Conservation (phyloP, 2,888 invertebrate species). For the Meliscaeva auricollis region DNA sequence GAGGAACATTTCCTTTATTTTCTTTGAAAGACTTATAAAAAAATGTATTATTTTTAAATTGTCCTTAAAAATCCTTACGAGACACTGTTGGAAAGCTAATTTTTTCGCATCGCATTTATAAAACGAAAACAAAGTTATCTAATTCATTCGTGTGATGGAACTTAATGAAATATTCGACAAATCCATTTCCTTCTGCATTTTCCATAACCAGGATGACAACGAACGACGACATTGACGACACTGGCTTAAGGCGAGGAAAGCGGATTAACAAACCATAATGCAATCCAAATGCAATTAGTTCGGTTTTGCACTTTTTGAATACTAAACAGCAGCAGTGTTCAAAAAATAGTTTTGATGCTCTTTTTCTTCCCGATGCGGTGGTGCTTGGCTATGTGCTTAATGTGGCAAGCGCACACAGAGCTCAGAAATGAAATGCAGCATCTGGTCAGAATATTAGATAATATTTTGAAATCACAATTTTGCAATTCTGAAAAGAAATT, state of each 20-base stretch:
- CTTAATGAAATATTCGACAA: conserved; percentile 60
- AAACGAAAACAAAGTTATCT: conserved; percentile 49
- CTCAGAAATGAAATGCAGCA: not conserved
- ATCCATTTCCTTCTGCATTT: conserved; percentile 5
- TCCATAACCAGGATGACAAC: not conserved
- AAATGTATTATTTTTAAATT: conserved; percentile 24
- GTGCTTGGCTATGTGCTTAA: not conserved
- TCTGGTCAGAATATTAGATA: conserved; percentile 22
- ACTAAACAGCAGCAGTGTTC: conserved; percentile 51
- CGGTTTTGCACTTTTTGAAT: conserved; percentile 71
- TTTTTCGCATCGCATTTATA: conserved; percentile 24
- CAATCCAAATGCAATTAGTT: conserved; percentile 71
- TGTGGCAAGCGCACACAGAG: not conserved
- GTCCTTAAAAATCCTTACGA: conserved; percentile 32
- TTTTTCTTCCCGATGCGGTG: not conserved
- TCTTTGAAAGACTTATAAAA: too few species aligned
- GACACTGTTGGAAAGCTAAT: conserved; percentile 37
- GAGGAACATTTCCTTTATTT: too few species aligned
- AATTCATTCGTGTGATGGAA: conserved; percentile 58
- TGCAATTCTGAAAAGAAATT: not conserved
- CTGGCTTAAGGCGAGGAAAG: conserved; percentile 1
- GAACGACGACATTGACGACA: not conserved
- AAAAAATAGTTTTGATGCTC: conserved; percentile 7
- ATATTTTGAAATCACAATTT: conserved; percentile 54
- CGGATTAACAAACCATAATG: conserved; percentile 66